Base-by-base conservation (phyloP, 2,113 vertebrate genomes). In the Serinus canaria region DNA sequence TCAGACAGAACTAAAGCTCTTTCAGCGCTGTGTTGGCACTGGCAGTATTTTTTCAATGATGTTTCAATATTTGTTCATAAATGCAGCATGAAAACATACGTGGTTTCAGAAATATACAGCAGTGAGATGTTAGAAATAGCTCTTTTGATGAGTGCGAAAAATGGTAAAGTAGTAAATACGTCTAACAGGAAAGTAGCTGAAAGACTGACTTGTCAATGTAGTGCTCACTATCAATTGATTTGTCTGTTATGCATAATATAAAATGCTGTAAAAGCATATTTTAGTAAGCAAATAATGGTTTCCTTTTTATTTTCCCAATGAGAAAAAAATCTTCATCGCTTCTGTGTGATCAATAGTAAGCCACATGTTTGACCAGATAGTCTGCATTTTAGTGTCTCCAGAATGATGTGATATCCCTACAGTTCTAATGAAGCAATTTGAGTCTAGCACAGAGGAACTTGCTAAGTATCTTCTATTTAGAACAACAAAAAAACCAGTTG, bases 321-420 rank as follows among this genome's bases (percentile, higher is more conserved):
- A 82, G 58, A 56, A 94, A 84, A 53, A 83, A 47, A 9, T 6
- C 10, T 49, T 77, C 9, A 8, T 67, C 13, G 18, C 15, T 83
- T 64, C 20, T 21, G 2, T 72, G 11, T 77, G 72, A 77, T 33
- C 47, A 53, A 10, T 14, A 77, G 14, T 69, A 76, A 63, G n/a
- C 13, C 39, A 53, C 7, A 20, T 22, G 3, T 62, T 79, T 87
- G 66, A 90, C 49, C n/a, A 81, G n/a, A 15, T 89, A 80, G 11
- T 59, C 46, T 80, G 11, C 16, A 60, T 70, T 84, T 95, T 82
- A 30, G 10, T 87, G 64, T 75, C 82, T 94, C 43, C 79, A 77
- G 79, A 91, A 89, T 74, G 35, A 86, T 93, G 69, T 86, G 37
- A 66, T 92, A 97, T 96, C 53, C 74, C 13, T 60, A 30, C 19